phyloP scores from a whole-genome alignment of 2,888 invertebrate genomes.

The Dioctria rufipes region DNA sequence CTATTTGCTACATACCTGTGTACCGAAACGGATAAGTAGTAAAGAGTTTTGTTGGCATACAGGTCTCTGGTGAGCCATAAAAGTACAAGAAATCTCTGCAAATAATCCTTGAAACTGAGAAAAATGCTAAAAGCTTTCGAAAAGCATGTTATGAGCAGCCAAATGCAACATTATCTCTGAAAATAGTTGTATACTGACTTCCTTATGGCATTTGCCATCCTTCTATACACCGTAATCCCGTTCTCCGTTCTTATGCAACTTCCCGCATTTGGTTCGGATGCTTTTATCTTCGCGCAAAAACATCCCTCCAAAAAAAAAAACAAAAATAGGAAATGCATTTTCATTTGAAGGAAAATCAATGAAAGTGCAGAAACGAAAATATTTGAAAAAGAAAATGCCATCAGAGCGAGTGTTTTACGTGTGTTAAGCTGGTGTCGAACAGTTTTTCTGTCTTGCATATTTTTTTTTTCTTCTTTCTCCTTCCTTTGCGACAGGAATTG shows the following conservation, averaged over 20 bases:
- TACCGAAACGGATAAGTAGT: constrained; percentile 4
- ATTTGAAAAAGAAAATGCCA: too few relatives aligned
- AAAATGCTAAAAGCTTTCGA: constrained; percentile 45
- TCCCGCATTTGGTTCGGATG: neutral
- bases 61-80: constrained; percentile 52
- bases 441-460: constrained; percentile 33
- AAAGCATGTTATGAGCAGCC: constrained; percentile 48
- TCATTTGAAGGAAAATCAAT: constrained; percentile 35
- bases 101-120: constrained; percentile 45
- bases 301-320: neutral
- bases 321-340: neutral
- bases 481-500: constrained; percentile 5
- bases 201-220: neutral
- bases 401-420: constrained; percentile 42
- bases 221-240: neutral
- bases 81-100: constrained; percentile 46
- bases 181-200: neutral
- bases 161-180: constrained; percentile 47
- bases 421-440: constrained; percentile 38
- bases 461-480: constrained; percentile 9
- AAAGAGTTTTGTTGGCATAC: constrained; percentile 48
- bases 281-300: constrained; percentile 28
- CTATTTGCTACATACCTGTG: neutral
- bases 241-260: too few relatives aligned
- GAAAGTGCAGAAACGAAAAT: constrained; percentile 17